Percentiles rank a stretch among this genome's conserved stretches.
These are phyloP conservation scores for Phthorimaea operculella DNA, from an alignment of 1,140 invertebrate species.

Conservation along the genomic window DNA sequence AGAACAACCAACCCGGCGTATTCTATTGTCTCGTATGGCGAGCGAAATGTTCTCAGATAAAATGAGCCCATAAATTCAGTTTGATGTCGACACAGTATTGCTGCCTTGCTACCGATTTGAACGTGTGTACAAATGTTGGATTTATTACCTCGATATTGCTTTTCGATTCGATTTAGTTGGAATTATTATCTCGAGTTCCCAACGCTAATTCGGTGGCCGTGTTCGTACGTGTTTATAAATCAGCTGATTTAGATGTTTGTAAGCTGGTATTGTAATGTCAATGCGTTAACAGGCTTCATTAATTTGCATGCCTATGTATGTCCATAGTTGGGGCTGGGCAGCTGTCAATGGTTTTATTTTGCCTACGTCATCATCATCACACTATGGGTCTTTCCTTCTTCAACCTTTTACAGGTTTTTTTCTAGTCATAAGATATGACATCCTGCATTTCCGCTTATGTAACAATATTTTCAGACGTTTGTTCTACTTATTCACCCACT, in stretches of 20 bases:
- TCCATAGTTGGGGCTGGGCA: no score
- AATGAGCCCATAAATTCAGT: slow-evolving; percentile 40
- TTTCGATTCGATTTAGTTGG: neutral
- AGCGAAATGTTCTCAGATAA: slow-evolving; percentile 35
- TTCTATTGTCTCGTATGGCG: slow-evolving; percentile 40
- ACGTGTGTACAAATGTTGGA: slow-evolving; percentile 32
- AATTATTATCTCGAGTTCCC: neutral
- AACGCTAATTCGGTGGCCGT: neutral
- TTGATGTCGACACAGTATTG: slow-evolving; percentile 44
- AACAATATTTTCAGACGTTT: neutral
- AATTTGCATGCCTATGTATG: neutral
- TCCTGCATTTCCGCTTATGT: no score
- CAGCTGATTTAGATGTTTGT: neutral
- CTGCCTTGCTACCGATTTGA: slow-evolving; percentile 42
- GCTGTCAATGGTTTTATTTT: neutral
- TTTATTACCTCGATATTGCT: slow-evolving; percentile 28
- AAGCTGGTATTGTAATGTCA: no score
- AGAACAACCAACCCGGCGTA: slow-evolving; percentile 17
- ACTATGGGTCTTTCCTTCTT: no score
- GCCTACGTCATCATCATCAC: no score
- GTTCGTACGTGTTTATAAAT: neutral
- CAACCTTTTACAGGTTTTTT: no score
- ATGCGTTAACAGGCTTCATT: neutral
- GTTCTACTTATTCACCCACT: slow-evolving; percentile 26
- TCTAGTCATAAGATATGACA: no score